These are phyloP conservation scores for Aplysina aerophoba DNA, from an alignment of 37 sponge, comb jelly and placozoan species.

Conservation along the genomic window DNA sequence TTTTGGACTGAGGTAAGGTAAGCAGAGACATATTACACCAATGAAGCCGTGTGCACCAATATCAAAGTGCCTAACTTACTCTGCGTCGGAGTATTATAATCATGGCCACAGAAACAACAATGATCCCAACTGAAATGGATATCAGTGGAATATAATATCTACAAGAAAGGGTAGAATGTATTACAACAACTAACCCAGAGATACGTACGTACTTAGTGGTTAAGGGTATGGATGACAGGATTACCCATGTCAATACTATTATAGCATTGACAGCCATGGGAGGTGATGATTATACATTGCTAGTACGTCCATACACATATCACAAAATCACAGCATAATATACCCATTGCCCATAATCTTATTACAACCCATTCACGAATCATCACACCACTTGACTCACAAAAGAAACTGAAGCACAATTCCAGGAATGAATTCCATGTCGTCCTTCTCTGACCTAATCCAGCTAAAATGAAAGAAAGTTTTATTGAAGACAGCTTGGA, in stretches of 20 bases:
- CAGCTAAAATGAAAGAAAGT: neutral
- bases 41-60: neutral
- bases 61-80: neutral
- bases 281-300: no score
- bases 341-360: no score
- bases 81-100: neutral
- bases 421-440: neutral
- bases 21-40: neutral
- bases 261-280: no score
- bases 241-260: no score
- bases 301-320: no score
- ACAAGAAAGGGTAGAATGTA: neutral
- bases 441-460: neutral
- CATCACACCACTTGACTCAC: no score
- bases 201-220: no score
- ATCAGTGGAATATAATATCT: constrained; percentile 17
- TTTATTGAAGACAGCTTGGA: no score
- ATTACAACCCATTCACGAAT: no score
- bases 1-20: neutral
- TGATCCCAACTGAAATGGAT: neutral
- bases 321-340: no score
- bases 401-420: neutral
- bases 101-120: neutral
- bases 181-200: no score
- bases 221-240: no score